phyloP scores from a whole-genome alignment of 2,797 vertebrate species.

The Lacerta viridis region DNA sequence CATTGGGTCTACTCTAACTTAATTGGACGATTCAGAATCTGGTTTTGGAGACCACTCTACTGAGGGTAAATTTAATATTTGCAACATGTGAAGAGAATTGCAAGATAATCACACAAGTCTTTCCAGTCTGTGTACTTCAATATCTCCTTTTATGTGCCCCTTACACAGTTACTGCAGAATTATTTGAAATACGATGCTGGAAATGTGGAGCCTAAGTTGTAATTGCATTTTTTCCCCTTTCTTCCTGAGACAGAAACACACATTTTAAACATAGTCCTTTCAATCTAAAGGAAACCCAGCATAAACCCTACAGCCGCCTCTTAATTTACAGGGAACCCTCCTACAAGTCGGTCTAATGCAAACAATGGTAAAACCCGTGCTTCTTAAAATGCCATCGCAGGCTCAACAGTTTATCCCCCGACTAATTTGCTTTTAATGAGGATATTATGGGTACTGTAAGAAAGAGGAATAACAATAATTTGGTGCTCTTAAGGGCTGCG shows the following conservation, averaged over 20 bases:
- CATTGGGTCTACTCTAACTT: no score
- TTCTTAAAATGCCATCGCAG: constrained; percentile 38
- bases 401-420: constrained; percentile 22
- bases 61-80: background rate
- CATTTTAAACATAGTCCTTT: constrained; percentile 26
- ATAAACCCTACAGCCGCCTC: constrained; percentile 32
- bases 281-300: background rate
- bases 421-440: constrained; percentile 57
- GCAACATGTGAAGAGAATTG: background rate
- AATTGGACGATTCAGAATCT: background rate
- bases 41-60: background rate
- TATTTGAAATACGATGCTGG: constrained; percentile 54
- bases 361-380: constrained; percentile 26
- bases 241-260: background rate
- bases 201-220: background rate
- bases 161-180: constrained; percentile 31
- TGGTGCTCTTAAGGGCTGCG: constrained; percentile 47
- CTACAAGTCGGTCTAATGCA: constrained; percentile 23
- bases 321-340: constrained; percentile 21
- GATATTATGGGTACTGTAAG: constrained; percentile 24
- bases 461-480: constrained; percentile 51
- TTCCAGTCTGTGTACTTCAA: background rate
- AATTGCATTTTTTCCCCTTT: background rate
- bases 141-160: constrained; percentile 40
- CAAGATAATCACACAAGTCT: background rate